Evolutionary conservation across 2,888 invertebrate species (phyloP), one percentile per base, ranked within the genome.

Genomic region (Caenorhabditis sp.): DNA sequence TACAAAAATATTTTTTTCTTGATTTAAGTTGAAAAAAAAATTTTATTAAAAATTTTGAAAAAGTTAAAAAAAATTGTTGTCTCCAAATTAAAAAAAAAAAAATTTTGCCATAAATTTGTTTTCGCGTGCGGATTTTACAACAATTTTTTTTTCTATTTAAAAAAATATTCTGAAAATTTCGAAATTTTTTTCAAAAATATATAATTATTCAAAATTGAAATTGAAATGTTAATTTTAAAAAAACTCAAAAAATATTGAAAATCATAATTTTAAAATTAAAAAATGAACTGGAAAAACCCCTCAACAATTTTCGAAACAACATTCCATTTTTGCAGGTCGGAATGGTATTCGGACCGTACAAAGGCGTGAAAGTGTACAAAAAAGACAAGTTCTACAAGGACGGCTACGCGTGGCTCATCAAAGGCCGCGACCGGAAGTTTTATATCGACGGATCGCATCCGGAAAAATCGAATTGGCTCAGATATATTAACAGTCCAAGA

Each of bases 401-500:
- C 40, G 88, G 88, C 6, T 89, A 89, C 47, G 80, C 87, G 0
- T 89, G 89, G 89, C 84, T 62, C 18, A 71, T 82, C 22, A 76
- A 77, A 35, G 53, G 60, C 20, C 51, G 60, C 22, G 64, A 80
- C 8, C 71, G 47, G 11, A 56, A 50, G 28, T 80, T 72, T 50
- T 87, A 80, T 56, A 76, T 85, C 24, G 86, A 86, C 65, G 88
- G 85, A 9, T 80, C 80, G 4, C 82, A 88, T 60, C 70, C 84
- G 4, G 65, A 82, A 15, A 62, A 68, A 37, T 84, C 87, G 6
- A 89, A 89, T 64, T 89, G 89, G 89, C 84, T 89, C 79, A 74
- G 89, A 35, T 89, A 77, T 67, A 88, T 89, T 26, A 89, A 89
- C 32, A 84, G 85, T n/a, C 82, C 87, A 9, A 44, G 84, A 58